These are phyloP conservation scores for Coremacera marginata DNA, from an alignment of 2,888 invertebrate genomes.

Conservation along the genomic window DNA sequence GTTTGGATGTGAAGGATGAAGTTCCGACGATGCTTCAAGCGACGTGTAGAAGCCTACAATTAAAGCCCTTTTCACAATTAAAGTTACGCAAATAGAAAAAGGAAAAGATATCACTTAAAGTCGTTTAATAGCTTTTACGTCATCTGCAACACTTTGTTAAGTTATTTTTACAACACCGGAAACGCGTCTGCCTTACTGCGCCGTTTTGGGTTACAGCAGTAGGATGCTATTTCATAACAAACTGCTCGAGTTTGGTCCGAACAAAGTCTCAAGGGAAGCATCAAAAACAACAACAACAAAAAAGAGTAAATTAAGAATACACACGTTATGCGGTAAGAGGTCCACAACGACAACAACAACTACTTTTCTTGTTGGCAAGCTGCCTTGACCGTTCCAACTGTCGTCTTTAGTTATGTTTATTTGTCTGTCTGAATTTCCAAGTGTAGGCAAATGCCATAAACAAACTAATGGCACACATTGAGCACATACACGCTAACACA, in stretches of 20 bases:
- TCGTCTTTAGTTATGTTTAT: neutral
- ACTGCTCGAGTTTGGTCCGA: no score
- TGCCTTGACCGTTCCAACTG: neutral
- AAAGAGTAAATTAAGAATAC: no score
- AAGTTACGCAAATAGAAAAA: no score
- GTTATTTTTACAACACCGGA: neutral
- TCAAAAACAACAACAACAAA: no score
- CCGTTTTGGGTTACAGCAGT: neutral
- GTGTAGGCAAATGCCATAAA: constrained; percentile 5
- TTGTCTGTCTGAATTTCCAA: neutral
- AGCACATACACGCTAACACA: neutral
- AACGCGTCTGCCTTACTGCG: neutral
- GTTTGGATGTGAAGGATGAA: no score
- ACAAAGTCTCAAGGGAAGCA: no score
- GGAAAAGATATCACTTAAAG: no score
- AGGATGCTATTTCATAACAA: neutral
- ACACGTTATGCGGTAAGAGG: neutral
- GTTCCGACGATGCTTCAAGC: no score
- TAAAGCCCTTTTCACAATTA: no score
- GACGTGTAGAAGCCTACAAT: no score
- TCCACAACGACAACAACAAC: neutral
- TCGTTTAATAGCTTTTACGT: no score
- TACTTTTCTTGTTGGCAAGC: neutral
- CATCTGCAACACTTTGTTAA: neutral
- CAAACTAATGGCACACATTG: neutral